Conservation (phyloP, 2,797 vertebrate genomes). For the Enteromius viviparus region DNA sequence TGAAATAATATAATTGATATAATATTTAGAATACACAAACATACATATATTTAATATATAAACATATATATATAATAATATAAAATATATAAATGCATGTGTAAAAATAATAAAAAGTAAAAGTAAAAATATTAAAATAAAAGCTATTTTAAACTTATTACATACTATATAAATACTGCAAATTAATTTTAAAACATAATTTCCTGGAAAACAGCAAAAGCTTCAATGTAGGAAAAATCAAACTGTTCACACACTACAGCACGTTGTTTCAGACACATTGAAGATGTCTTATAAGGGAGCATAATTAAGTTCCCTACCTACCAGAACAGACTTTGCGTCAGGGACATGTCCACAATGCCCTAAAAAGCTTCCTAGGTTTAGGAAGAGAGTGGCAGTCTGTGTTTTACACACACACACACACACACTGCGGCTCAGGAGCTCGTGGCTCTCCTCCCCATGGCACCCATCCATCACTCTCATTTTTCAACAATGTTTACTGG, state of each 20-base stretch:
- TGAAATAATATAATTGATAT: neutral
- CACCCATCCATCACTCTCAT: slow-evolving; percentile 61
- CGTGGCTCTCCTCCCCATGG: slow-evolving; percentile 41
- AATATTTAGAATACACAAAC: too few relatives aligned
- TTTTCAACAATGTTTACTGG: slow-evolving; percentile 56
- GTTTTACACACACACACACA: neutral
- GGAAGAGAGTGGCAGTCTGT: neutral
- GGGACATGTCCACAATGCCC: neutral
- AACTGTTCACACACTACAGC: neutral
- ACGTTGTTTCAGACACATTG: neutral
- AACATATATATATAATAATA: too few relatives aligned
- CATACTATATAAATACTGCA: neutral
- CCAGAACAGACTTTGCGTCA: neutral
- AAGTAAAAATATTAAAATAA: too few relatives aligned
- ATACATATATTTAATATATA: too few relatives aligned
- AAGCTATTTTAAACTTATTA: neutral
- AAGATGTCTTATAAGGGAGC: neutral
- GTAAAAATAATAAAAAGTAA: neutral
- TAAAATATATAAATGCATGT: too few relatives aligned
- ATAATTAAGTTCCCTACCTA: slow-evolving; percentile 9
- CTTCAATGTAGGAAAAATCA: neutral
- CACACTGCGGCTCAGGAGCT: slow-evolving; percentile 39
- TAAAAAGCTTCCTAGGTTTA: slow-evolving; percentile 8
- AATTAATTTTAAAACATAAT: neutral
- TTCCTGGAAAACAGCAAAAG: neutral